Conservation (phyloP, 30 jellyfish, hydroid and myxozoan species). For the Hydractinia symbiolongicarpus region DNA sequence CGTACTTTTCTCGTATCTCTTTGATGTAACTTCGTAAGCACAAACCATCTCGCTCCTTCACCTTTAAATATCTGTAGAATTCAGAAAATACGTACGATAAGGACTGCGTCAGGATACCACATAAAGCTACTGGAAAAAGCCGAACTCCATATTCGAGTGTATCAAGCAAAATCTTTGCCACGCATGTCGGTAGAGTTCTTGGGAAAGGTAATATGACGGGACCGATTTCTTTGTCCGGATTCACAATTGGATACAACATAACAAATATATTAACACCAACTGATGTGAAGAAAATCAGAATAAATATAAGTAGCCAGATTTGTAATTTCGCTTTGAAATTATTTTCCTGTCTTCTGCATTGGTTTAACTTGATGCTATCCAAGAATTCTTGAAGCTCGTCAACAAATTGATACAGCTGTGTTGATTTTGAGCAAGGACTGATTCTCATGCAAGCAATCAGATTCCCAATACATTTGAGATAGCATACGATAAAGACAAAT, state of each 20-base stretch:
- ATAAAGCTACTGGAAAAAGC: background rate
- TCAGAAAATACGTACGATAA: background rate
- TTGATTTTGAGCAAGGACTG: background rate
- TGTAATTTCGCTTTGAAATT: background rate
- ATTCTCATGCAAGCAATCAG: background rate
- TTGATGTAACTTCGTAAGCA: conserved; percentile 4
- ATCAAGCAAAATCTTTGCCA: background rate
- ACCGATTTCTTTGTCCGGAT: background rate
- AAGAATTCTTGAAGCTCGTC: background rate
- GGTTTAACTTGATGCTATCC: background rate
- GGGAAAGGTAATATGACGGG: background rate
- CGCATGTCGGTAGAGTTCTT: background rate
- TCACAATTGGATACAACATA: background rate
- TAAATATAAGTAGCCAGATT: background rate
- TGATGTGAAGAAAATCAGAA: background rate
- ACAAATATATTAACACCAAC: background rate
- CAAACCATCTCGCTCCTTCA: background rate
- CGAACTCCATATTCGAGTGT: background rate
- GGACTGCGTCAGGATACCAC: conserved; percentile 11
- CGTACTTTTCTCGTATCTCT: conserved; percentile 16
- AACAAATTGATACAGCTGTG: background rate
- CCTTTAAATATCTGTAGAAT: background rate
- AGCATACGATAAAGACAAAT: background rate
- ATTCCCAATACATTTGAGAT: background rate
- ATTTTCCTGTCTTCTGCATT: background rate